These are phyloP conservation scores for Hoplodrina blanda DNA, from an alignment of 2,888 invertebrate species.

Conservation along the genomic window DNA sequence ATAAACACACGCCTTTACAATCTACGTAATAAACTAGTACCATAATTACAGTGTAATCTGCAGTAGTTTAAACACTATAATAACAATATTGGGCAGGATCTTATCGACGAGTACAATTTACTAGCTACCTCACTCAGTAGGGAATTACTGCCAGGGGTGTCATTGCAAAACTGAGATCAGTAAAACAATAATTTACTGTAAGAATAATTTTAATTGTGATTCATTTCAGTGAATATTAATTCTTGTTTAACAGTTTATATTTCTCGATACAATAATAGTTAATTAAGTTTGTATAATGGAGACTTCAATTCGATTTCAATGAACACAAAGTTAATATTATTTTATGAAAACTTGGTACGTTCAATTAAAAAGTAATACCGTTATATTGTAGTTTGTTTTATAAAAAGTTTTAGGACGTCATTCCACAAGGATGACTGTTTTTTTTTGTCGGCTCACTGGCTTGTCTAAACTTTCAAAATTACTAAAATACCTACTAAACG, in stretches of 20 bases:
- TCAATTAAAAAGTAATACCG: constrained; percentile 5
- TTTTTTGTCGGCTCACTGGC: background rate
- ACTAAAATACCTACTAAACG: background rate
- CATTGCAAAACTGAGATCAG: constrained; percentile 24
- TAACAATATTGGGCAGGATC: constrained; percentile 47
- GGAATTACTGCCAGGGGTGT: constrained; percentile 29
- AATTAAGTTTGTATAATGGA: background rate
- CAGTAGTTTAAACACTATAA: constrained; percentile 51
- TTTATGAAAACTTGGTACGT: background rate
- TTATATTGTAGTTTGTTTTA: background rate
- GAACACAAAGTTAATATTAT: background rate
- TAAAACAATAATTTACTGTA: constrained; percentile 29
- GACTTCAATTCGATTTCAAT: background rate
- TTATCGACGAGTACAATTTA: constrained; percentile 58
- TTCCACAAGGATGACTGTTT: background rate
- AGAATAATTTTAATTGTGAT: constrained; percentile 5
- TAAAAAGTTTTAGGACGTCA: background rate
- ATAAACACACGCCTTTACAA: constrained; percentile 7
- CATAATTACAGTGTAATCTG: constrained; percentile 45
- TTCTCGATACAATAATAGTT: background rate
- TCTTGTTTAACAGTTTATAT: background rate
- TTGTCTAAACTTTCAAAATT: background rate
- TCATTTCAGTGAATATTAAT: constrained; percentile 11
- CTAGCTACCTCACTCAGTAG: constrained; percentile 34
- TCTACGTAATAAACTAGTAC: constrained; percentile 17